Percentiles rank a stretch among this genome's conserved stretches.
Evolutionary conservation across 2,797 vertebrate species (phyloP).

Genomic region (Sebastes vulpes): DNA sequence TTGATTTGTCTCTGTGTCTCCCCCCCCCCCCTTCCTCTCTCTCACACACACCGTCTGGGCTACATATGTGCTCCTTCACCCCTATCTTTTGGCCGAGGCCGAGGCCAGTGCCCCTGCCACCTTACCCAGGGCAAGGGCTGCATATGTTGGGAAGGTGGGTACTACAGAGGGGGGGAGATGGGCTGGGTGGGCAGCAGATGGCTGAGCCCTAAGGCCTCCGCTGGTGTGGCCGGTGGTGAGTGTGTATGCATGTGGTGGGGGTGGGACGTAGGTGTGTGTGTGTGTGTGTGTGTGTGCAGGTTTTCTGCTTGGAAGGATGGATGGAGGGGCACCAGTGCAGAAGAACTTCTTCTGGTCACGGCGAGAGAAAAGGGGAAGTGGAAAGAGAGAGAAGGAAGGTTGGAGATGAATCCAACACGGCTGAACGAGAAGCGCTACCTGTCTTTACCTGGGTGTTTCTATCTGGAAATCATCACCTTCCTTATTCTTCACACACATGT

Average conservation of each 20-base stretch:
- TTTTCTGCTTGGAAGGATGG: slow-evolving; percentile 93
- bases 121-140: slow-evolving; percentile 91
- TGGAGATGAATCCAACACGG: background rate
- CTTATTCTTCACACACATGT: background rate
- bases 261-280: slow-evolving; percentile 37
- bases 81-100: slow-evolving; percentile 73
- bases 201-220: slow-evolving; percentile 95
- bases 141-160: slow-evolving; percentile 97
- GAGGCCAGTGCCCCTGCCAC: slow-evolving; percentile 79
- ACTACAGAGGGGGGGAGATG: slow-evolving; percentile 83
- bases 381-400: slow-evolving; percentile 4
- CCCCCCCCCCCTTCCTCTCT: slow-evolving; percentile 21
- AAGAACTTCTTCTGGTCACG: slow-evolving; percentile 92
- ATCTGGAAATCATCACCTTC: background rate
- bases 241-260: slow-evolving; percentile 44
- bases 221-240: slow-evolving; percentile 89
- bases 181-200: slow-evolving; percentile 94
- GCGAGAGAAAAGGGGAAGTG: slow-evolving; percentile 34
- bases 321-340: slow-evolving; percentile 95
- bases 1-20: slow-evolving; percentile 49
- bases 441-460: background rate
- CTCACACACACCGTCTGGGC: slow-evolving; percentile 71
- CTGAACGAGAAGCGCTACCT: background rate
- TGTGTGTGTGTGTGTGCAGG: slow-evolving; percentile 9
- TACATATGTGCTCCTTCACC: slow-evolving; percentile 79